Conservation (phyloP, 2,113 vertebrate genomes). For the Takifugu bimaculatus region DNA sequence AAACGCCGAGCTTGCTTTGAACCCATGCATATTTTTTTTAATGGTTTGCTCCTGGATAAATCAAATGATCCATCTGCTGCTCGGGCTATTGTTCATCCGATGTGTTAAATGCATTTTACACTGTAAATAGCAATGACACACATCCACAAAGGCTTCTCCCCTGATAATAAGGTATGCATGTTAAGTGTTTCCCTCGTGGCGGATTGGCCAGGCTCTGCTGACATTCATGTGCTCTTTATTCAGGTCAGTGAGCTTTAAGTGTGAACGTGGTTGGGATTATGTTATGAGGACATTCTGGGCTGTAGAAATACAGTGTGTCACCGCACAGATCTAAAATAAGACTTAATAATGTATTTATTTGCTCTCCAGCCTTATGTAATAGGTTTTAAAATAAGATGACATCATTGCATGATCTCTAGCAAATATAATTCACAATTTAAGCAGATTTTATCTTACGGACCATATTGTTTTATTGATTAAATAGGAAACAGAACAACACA, state of each 20-base stretch:
- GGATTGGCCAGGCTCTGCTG: slow-evolving; percentile 54
- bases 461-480: slow-evolving; percentile 78
- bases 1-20: too few relatives aligned
- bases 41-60: slow-evolving; percentile 8
- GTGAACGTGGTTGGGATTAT: slow-evolving; percentile 34
- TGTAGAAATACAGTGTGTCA: slow-evolving; percentile 27
- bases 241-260: slow-evolving; percentile 70
- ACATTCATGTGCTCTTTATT: slow-evolving; percentile 64
- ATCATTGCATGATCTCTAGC: not conserved
- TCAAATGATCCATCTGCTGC: slow-evolving; percentile 15
- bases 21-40: too few relatives aligned
- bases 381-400: not conserved
- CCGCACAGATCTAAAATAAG: slow-evolving; percentile 10
- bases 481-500: slow-evolving; percentile 75
- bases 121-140: slow-evolving; percentile 64
- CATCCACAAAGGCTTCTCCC: slow-evolving; percentile 48
- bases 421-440: slow-evolving; percentile 33
- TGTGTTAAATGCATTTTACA: slow-evolving; percentile 18
- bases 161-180: slow-evolving; percentile 60
- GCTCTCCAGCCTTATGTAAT: not conserved
- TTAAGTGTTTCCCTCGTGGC: slow-evolving; percentile 49
- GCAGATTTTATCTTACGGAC: slow-evolving; percentile 34
- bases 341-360: slow-evolving; percentile 21
- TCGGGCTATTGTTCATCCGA: slow-evolving; percentile 26
- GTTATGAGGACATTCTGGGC: slow-evolving; percentile 28